Conservation (phyloP, 2,113 vertebrate genomes). For the Sakesphorus luctuosus region DNA sequence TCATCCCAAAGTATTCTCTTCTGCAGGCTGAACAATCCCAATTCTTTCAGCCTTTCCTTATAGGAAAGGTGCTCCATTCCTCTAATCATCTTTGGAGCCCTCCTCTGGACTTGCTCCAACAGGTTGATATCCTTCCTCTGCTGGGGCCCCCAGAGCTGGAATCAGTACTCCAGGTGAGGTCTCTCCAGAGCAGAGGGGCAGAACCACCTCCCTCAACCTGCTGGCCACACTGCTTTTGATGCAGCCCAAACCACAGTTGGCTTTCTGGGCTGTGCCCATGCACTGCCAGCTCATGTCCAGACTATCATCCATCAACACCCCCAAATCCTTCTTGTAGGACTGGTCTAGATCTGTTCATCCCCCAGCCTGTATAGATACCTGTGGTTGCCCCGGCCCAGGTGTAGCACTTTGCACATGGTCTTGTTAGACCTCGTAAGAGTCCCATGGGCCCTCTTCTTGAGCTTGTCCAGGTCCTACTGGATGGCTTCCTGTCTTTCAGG, state of each 20-base stretch:
- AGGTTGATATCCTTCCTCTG: background rate
- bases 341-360: background rate
- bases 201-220: background rate
- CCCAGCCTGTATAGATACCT: background rate
- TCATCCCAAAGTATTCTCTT: background rate
- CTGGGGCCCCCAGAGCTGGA: background rate
- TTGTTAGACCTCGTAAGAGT: background rate
- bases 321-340: background rate
- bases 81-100: background rate
- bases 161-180: background rate
- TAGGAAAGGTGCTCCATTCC: background rate
- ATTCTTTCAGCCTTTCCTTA: background rate
- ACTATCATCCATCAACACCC: background rate
- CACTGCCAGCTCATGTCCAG: too few relatives aligned
- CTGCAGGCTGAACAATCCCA: background rate
- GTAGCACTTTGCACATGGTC: background rate
- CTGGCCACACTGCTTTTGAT: background rate
- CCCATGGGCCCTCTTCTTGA: background rate
- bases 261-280: background rate
- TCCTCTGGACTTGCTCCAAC: background rate
- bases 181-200: background rate
- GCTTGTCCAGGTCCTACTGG: background rate
- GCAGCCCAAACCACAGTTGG: background rate
- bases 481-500: background rate
- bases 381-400: background rate